A percentile compares a stretch with the other conserved stretches of the same genome.
Evolutionary conservation across 2,797 vertebrate genomes (phyloP).

Genomic region (Spheniscus humboldti): DNA sequence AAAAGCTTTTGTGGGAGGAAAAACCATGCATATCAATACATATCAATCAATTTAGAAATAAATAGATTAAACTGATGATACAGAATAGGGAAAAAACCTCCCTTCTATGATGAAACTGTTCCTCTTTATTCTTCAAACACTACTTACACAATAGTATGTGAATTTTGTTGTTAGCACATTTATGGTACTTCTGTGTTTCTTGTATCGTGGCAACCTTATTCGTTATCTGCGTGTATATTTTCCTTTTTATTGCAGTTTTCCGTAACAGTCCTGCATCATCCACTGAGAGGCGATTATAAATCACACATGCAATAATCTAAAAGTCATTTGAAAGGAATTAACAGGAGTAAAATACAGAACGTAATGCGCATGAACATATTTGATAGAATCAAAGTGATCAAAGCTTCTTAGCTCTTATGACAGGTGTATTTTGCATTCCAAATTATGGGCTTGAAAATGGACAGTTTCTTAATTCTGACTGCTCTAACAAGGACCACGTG

Average conservation of each 20-base stretch:
- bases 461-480: neutral
- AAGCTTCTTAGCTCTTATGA: neutral
- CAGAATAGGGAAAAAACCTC: neutral
- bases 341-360: neutral
- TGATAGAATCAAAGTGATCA: neutral
- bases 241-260: neutral
- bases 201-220: neutral
- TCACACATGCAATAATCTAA: neutral
- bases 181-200: neutral
- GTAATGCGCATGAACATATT: neutral
- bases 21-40: neutral
- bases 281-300: neutral
- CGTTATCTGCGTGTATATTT: neutral
- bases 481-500: accelerated
- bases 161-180: neutral
- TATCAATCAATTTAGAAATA: neutral
- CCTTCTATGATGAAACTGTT: neutral
- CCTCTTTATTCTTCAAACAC: neutral
- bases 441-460: neutral
- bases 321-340: neutral
- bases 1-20: neutral
- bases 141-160: neutral
- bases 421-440: neutral
- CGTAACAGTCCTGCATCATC: neutral
- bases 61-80: neutral